A percentile compares a stretch with the other conserved stretches of the same genome.
phyloP scores from a whole-genome alignment of 2,113 vertebrate genomes.

The Trichomycterus rosablanca region DNA sequence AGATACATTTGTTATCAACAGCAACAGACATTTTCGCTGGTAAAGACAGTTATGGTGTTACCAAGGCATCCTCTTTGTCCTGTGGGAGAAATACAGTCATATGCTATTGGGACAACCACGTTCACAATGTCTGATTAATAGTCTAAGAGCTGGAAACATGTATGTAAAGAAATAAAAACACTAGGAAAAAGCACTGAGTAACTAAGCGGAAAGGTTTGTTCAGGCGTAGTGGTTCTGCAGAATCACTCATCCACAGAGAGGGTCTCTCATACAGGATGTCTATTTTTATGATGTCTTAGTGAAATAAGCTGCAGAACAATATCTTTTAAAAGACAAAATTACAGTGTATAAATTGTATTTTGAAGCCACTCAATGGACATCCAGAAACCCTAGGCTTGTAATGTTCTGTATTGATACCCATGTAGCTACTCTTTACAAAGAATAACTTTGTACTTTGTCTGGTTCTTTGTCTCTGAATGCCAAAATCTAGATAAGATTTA shows the following conservation, averaged over 20 bases:
- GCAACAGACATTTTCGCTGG: not conserved
- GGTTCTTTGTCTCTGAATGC: too few relatives aligned
- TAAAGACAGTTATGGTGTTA: too few relatives aligned
- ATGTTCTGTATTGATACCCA: not conserved
- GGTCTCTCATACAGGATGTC: not conserved
- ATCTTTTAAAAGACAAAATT: not conserved
- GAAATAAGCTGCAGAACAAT: not conserved
- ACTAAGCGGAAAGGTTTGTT: not conserved
- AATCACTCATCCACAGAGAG: not conserved
- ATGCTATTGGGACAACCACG: not conserved
- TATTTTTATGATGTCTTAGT: not conserved
- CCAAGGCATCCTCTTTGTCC: constrained; percentile 1
- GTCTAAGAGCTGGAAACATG: not conserved
- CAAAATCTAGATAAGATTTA: too few relatives aligned
- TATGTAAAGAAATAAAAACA: not conserved
- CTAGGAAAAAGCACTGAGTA: not conserved
- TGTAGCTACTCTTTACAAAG: too few relatives aligned
- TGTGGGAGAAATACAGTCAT: not conserved
- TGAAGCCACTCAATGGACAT: not conserved
- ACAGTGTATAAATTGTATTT: constrained; percentile 1
- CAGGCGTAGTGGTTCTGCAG: not conserved
- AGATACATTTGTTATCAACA: not conserved
- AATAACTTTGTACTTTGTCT: too few relatives aligned
- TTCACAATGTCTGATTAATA: not conserved
- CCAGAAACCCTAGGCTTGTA: not conserved